Evolutionary conservation across 2,797 vertebrate genomes (phyloP).

Genomic region (Peromyscus nudipes): DNA sequence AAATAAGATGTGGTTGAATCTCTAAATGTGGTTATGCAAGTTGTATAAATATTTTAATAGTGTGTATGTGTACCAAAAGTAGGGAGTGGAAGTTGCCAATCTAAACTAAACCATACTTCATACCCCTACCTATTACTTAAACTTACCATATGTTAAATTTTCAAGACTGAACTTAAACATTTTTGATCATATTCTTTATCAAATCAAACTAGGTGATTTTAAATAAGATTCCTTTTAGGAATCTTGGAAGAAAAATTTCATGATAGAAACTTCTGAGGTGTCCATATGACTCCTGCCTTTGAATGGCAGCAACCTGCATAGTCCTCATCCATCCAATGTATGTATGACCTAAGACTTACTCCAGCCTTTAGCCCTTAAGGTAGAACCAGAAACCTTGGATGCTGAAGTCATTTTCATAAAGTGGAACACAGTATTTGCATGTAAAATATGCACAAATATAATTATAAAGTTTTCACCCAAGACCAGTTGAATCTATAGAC

Average conservation of each 20-base stretch:
- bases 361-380: background rate
- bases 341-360: background rate
- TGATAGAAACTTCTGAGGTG: background rate
- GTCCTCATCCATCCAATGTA: background rate
- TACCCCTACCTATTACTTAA: background rate
- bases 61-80: background rate
- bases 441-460: too few species aligned
- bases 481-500: background rate
- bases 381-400: background rate
- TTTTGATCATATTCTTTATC: background rate
- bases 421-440: background rate
- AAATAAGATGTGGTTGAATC: slow-evolving; percentile 69
- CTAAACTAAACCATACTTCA: background rate
- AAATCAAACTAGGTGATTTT: background rate
- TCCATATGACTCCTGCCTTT: fast-evolving
- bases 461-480: background rate
- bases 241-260: background rate
- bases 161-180: background rate
- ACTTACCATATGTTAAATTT: background rate
- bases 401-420: background rate
- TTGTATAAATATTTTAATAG: slow-evolving; percentile 69
- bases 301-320: background rate
- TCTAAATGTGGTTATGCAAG: slow-evolving; percentile 54
- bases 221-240: slow-evolving; percentile 10
- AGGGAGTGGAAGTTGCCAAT: background rate